These are phyloP conservation scores for Drosophila tristis DNA, from an alignment of 1,140 invertebrate species.

Conservation along the genomic window DNA sequence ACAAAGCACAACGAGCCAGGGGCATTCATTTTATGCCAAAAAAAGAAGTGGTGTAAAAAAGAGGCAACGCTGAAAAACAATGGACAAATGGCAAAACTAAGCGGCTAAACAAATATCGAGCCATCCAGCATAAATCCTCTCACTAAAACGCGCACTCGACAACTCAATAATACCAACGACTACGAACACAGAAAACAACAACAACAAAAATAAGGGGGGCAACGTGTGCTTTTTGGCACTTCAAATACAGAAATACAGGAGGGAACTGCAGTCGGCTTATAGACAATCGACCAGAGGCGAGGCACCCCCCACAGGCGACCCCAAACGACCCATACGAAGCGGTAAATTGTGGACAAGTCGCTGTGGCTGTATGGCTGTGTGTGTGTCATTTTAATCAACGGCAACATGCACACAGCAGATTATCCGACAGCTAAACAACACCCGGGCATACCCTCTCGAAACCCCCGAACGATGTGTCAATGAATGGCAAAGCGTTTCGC, in stretches of 20 bases:
- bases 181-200: constrained; percentile 9
- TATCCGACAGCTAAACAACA: constrained; percentile 80
- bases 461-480: constrained; percentile 8
- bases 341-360: constrained; percentile 37
- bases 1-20: background rate
- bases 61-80: constrained; percentile 44
- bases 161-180: constrained; percentile 53
- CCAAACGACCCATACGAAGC: constrained; percentile 18
- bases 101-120: constrained; percentile 74
- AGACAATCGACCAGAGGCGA: constrained; percentile 55
- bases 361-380: constrained; percentile 15
- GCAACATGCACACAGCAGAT: constrained; percentile 68
- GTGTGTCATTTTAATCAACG: constrained; percentile 73
- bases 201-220: constrained; percentile 21
- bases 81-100: constrained; percentile 62
- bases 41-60: constrained; percentile 20
- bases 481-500: constrained; percentile 56
- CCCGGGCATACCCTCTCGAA: constrained; percentile 23
- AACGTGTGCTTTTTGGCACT: constrained; percentile 79
- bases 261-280: constrained; percentile 66
- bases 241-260: constrained; percentile 44
- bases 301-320: constrained; percentile 10
- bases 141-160: constrained; percentile 67
- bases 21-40: background rate
- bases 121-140: constrained; percentile 68